Conservation (phyloP, 1,140 invertebrate genomes). For the Drosophila lacteicornis region DNA sequence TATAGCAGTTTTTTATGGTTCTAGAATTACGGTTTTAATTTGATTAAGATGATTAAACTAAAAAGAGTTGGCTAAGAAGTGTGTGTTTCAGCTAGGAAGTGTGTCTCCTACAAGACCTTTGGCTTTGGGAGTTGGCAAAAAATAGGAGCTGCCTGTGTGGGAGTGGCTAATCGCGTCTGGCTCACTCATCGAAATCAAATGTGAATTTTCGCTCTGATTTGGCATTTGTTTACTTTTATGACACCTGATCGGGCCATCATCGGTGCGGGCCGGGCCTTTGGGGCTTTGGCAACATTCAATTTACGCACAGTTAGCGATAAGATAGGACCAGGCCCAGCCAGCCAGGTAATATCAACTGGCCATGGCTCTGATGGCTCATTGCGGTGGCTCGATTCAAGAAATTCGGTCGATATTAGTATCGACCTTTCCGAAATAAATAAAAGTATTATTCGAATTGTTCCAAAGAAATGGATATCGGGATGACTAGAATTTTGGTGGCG, state of each 20-base stretch:
- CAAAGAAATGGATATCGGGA: slow-evolving; percentile 2
- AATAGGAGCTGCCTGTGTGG: neutral
- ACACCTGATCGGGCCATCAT: slow-evolving; percentile 39
- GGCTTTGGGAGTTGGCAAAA: neutral
- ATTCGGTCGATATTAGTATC: slow-evolving; percentile 46
- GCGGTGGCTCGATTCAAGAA: slow-evolving; percentile 38
- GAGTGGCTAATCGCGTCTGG: slow-evolving; percentile 6
- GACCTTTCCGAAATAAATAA: neutral
- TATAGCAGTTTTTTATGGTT: too few relatives aligned
- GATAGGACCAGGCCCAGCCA: slow-evolving; percentile 41
- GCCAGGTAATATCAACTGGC: slow-evolving; percentile 46
- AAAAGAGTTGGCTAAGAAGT: too few relatives aligned
- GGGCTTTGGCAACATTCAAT: slow-evolving; percentile 72
- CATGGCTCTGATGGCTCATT: slow-evolving; percentile 46
- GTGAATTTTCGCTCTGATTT: slow-evolving; percentile 48
- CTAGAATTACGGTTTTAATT: too few relatives aligned
- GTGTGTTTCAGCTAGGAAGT: neutral
- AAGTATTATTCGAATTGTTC: neutral
- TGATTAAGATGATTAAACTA: too few relatives aligned
- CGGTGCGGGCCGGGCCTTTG: slow-evolving; percentile 9
- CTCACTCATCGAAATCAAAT: slow-evolving; percentile 38
- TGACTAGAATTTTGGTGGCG: slow-evolving; percentile 4
- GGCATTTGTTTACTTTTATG: slow-evolving; percentile 43
- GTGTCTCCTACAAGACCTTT: neutral
- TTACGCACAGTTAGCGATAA: slow-evolving; percentile 66